Conservation (phyloP, 2,113 vertebrate species). For the Hemiscyllium ocellatum region DNA sequence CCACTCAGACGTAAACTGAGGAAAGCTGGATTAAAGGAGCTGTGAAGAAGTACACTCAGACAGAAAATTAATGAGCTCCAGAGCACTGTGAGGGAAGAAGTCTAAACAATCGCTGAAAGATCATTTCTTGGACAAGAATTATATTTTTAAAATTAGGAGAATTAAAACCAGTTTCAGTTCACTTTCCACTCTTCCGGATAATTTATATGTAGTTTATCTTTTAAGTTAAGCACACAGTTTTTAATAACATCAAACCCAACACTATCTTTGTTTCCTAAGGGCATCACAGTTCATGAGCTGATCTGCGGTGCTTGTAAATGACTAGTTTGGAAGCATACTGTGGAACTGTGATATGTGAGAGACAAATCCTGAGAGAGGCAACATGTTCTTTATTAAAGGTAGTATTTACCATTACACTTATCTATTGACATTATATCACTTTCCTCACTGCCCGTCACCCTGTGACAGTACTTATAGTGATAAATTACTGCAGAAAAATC, state of each 20-base stretch:
- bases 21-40: background rate
- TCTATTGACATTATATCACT: background rate
- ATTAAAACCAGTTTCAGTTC: background rate
- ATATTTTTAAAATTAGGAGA: background rate
- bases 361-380: background rate
- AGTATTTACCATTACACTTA: background rate
- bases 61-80: constrained; percentile 11
- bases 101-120: background rate
- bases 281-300: constrained; percentile 26
- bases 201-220: constrained; percentile 18
- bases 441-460: background rate
- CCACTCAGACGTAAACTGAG: background rate
- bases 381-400: background rate
- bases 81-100: background rate
- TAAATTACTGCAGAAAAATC: background rate
- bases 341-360: background rate
- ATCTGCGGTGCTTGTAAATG: background rate
- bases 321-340: constrained; percentile 10
- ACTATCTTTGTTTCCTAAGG: constrained; percentile 15
- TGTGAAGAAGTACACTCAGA: background rate
- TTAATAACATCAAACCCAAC: background rate
- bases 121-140: background rate
- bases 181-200: background rate
- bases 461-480: background rate
- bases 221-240: background rate